A percentile compares a stretch with the other conserved stretches of the same genome.
phyloP scores from a whole-genome alignment of 1,140 invertebrate genomes.

The Dendrolimus punctatus region DNA sequence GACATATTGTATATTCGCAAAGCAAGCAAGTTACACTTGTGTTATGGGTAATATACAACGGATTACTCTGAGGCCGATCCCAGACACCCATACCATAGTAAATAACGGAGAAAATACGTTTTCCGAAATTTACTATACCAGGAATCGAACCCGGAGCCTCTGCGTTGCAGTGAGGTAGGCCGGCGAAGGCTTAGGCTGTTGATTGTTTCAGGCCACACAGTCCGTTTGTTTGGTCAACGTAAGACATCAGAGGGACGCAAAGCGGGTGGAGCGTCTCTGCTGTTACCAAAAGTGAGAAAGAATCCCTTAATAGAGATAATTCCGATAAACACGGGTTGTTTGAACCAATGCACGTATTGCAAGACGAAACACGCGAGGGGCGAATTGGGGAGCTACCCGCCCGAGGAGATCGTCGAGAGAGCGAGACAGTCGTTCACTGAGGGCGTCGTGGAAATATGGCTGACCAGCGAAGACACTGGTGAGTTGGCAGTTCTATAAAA shows the following conservation, averaged over 20 bases:
- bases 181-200: too few species aligned
- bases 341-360: slow-evolving; percentile 99
- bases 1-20: too few species aligned
- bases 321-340: slow-evolving; percentile 96
- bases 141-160: too few species aligned
- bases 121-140: too few species aligned
- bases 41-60: too few species aligned
- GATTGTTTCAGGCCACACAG: slow-evolving; percentile 82
- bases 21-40: too few species aligned
- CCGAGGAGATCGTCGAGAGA: slow-evolving; percentile 86
- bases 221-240: slow-evolving; percentile 88
- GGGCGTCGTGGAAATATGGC: slow-evolving; percentile 97
- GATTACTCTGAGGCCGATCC: too few species aligned
- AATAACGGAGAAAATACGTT: too few species aligned
- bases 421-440: slow-evolving; percentile 91
- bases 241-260: slow-evolving; percentile 87
- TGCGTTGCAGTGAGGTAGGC: too few species aligned
- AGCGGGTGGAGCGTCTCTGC: slow-evolving; percentile 87
- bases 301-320: slow-evolving; percentile 99
- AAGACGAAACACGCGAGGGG: slow-evolving; percentile 98
- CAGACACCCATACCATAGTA: too few species aligned
- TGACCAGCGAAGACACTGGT: slow-evolving; percentile 98
- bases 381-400: slow-evolving; percentile 93
- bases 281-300: slow-evolving; percentile 93
- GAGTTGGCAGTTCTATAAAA: too few species aligned